Percentiles rank a stretch among this genome's conserved stretches.
Conservation (phyloP, 2,113 vertebrate species). For the Sapajus apella region DNA sequence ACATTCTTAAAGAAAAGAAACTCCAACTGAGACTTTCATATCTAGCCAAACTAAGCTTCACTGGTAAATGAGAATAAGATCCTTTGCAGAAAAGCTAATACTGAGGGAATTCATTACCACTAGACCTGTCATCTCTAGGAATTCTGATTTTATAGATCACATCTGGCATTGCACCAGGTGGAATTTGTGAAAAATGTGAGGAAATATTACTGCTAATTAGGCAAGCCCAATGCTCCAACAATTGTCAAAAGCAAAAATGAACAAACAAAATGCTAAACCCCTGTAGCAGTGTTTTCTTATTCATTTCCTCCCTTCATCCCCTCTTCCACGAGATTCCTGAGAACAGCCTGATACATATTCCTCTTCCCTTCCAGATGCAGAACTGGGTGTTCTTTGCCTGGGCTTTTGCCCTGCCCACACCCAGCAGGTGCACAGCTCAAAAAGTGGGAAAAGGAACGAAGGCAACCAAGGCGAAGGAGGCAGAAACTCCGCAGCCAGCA, state of each 20-base stretch:
- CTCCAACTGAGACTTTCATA: too few relatives aligned
- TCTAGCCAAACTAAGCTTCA: too few relatives aligned
- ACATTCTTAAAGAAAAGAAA: too few relatives aligned
- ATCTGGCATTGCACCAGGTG: neutral
- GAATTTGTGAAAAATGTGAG: neutral
- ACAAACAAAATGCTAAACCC: neutral
- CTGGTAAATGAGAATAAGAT: too few relatives aligned
- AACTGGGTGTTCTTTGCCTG: neutral
- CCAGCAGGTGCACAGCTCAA: neutral
- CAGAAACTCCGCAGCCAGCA: neutral
- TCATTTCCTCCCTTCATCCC: neutral
- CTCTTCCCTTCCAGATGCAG: neutral
- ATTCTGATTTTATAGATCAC: neutral
- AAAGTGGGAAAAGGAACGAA: neutral
- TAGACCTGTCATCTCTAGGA: neutral
- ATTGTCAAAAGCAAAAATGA: conserved; percentile 9
- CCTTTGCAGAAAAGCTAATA: too few relatives aligned
- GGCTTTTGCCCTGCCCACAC: neutral
- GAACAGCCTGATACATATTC: neutral
- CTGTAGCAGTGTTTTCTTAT: neutral
- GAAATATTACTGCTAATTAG: neutral
- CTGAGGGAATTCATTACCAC: too few relatives aligned
- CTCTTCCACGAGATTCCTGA: neutral
- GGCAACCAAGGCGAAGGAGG: neutral
- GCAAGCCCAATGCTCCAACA: neutral